These are phyloP conservation scores for Spondyliosoma cantharus DNA, from an alignment of 2,797 vertebrate genomes.

Conservation along the genomic window DNA sequence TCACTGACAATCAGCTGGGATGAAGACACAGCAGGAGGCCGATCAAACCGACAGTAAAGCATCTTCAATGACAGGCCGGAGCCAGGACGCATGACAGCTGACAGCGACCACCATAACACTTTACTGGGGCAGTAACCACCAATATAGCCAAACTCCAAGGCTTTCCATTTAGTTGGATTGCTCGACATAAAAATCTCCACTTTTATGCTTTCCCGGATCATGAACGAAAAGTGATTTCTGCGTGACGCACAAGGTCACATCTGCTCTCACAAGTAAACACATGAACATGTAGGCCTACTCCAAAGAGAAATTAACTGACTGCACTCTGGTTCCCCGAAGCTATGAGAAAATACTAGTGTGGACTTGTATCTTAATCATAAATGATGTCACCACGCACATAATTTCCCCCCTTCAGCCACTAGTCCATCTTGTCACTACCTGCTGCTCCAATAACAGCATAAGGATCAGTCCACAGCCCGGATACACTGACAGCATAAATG, in stretches of 20 bases:
- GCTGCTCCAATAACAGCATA: constrained; percentile 42
- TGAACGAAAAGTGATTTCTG: background rate
- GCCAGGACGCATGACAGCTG: constrained; percentile 19
- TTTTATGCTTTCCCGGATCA: background rate
- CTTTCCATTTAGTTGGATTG: constrained; percentile 31
- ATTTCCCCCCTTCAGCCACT: constrained; percentile 32
- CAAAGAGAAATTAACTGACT: background rate
- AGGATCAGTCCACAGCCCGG: constrained; percentile 43
- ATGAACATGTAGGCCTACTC: background rate
- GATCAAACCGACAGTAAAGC: constrained; percentile 40
- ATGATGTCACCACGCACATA: constrained; percentile 26
- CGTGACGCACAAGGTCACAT: background rate
- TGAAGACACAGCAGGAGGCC: constrained; percentile 29
- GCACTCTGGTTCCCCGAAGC: background rate
- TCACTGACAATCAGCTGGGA: constrained; percentile 37
- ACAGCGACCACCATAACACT: background rate
- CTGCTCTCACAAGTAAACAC: constrained; percentile 3
- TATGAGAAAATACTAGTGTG: constrained; percentile 5
- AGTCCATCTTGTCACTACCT: constrained; percentile 45
- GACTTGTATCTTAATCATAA: constrained; percentile 15
- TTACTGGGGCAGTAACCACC: background rate
- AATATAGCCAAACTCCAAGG: background rate
- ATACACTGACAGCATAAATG: constrained; percentile 51
- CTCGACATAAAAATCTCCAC: constrained; percentile 17
- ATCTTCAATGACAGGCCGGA: constrained; percentile 26